Base-by-base conservation (phyloP, 2,888 invertebrate genomes). In the Cyrtodaria siliqua region DNA sequence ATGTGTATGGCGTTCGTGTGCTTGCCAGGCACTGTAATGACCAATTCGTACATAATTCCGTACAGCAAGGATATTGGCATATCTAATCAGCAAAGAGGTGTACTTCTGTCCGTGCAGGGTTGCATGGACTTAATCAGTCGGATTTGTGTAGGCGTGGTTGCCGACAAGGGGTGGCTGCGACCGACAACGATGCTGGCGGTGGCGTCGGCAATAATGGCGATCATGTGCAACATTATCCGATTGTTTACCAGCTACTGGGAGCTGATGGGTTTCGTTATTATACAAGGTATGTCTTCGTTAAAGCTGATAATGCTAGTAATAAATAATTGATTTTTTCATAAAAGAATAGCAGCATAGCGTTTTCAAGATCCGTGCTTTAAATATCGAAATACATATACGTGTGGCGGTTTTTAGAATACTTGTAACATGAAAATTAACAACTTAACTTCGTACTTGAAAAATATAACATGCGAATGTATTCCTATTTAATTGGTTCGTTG, bases 61-160 rank as follows among this genome's bases (percentile, higher is more conserved):
- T 33, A 49, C n/a, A 40, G 57, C n/a, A 71, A 71, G 42, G 71
- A 71, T 18, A 57, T 71, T 1, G 71, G 71, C 4, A 20, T 61
- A 50, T 26, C 52, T 0, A 63, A 44, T 20, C 20, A 23, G 8
- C 42, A 57, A 16, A 29, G 44, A 23, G 53, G 71, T n/a, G 27
- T 52, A 16, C 27, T 71, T 23, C 52, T 71, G 18, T 55, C 42
- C 24, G 57, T 71, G 6, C 33, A 57, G 6, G 63, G 71, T n/a
- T 38, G 57, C 14, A 27, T 50, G 1, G 71, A 59, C 40, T 29
- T 57, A 20, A 40, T 57, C 4, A 42, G 57, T 26, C 49, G 71
- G 18, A 42, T 71, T 1, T 14, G 29, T 12, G 27, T 44, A 6
- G 71, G 57, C 14, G 16, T 63, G 8, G 40, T 64, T 29, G 71